These are phyloP conservation scores for Eilema depressum DNA, from an alignment of 2,888 invertebrate species.

Conservation along the genomic window DNA sequence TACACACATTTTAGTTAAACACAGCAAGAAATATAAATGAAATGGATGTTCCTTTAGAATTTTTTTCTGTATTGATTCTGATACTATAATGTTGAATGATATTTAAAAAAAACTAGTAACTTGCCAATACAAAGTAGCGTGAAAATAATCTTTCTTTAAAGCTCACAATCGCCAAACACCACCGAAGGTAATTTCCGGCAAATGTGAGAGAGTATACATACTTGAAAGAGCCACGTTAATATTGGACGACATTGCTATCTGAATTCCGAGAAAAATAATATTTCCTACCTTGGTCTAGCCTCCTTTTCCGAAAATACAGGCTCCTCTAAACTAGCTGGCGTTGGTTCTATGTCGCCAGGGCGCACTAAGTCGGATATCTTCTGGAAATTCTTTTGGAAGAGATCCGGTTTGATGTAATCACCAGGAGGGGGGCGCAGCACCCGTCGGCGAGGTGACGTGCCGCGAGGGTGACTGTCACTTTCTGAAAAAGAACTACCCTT, in stretches of 20 bases:
- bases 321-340: constrained; percentile 63
- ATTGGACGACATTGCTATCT: not conserved
- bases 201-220: too few species aligned
- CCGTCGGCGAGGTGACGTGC: constrained; percentile 77
- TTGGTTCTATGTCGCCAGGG: constrained; percentile 71
- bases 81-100: not conserved
- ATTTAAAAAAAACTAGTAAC: not conserved
- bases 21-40: too few species aligned
- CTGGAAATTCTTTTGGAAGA: constrained; percentile 85
- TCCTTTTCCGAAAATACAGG: constrained; percentile 69
- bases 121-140: not conserved
- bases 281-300: constrained; percentile 69
- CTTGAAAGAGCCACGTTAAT: not conserved
- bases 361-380: constrained; percentile 81
- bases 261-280: not conserved
- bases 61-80: too few species aligned
- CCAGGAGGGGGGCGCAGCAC: constrained; percentile 86
- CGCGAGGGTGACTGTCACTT: constrained; percentile 61
- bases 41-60: too few species aligned
- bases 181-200: too few species aligned
- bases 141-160: too few species aligned
- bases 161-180: too few species aligned
- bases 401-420: constrained; percentile 87
- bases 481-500: constrained; percentile 47
- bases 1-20: not conserved